Percentiles rank a stretch among this genome's conserved stretches.
Conservation (phyloP, 2,113 vertebrate genomes). For the Ctenodactylus gundi region DNA sequence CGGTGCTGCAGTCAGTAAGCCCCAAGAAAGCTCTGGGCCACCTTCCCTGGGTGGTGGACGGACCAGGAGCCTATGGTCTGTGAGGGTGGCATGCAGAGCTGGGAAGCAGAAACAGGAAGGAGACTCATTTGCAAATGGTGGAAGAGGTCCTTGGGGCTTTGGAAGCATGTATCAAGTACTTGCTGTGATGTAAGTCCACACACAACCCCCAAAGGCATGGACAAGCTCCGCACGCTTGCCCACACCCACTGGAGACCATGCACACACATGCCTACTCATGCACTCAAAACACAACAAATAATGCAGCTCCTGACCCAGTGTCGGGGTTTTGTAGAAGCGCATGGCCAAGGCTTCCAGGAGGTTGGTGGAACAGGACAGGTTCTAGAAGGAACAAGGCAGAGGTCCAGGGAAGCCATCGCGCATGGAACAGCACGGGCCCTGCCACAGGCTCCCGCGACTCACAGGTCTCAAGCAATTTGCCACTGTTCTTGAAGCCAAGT, state of each 20-base stretch:
- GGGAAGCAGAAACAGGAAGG: rapidly evolving
- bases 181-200: rapidly evolving
- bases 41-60: rapidly evolving
- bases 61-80: rapidly evolving
- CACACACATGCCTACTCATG: rapidly evolving
- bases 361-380: not conserved
- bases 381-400: not conserved
- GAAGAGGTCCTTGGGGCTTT: not conserved
- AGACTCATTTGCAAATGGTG: not conserved
- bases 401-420: not conserved
- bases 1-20: too few relatives aligned
- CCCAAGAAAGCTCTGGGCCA: not conserved
- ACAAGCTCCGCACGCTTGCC: too few relatives aligned
- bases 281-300: not conserved
- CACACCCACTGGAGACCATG: too few relatives aligned
- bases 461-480: not conserved
- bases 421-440: rapidly evolving
- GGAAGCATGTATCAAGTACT: not conserved
- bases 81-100: rapidly evolving
- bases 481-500: not conserved
- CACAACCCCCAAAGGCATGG: too few relatives aligned
- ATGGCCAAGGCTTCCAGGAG: not conserved
- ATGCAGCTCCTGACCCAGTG: not conserved
- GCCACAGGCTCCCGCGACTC: too few relatives aligned
- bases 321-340: not conserved